Evolutionary conservation across 2,113 vertebrate species (phyloP).

Genomic region (Sciurus niger): DNA sequence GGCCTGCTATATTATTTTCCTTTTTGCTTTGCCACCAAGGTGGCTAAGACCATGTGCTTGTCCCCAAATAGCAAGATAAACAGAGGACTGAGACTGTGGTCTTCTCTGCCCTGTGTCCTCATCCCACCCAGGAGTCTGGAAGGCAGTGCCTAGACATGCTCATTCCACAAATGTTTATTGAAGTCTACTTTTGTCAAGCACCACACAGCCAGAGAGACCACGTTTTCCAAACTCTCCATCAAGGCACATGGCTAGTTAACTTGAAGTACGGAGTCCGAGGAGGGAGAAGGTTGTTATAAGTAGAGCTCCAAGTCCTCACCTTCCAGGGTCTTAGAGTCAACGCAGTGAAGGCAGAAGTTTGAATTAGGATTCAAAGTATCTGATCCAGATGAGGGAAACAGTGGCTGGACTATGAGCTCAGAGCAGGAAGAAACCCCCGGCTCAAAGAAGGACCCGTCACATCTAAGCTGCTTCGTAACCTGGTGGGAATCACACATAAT

Average conservation of each 20-base stretch:
- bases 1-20: conserved; percentile 53
- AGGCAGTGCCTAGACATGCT: not conserved
- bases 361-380: not conserved
- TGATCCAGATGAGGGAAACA: not conserved
- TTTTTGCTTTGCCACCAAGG: conserved; percentile 61
- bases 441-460: not conserved
- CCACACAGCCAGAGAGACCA: not conserved
- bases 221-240: not conserved
- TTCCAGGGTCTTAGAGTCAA: not conserved
- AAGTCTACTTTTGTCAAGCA: not conserved
- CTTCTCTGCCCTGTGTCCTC: conserved; percentile 37
- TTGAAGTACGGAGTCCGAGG: not conserved
- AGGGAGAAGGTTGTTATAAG: not conserved
- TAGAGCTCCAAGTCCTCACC: not conserved
- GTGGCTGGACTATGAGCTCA: not conserved
- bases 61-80: conserved; percentile 18
- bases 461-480: not conserved
- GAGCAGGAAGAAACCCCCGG: not conserved
- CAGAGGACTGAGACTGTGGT: conserved; percentile 28
- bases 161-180: not conserved
- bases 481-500: not conserved
- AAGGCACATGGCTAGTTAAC: not conserved
- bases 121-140: conserved; percentile 53
- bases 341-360: not conserved
- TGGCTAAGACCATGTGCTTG: conserved; percentile 8